Evolutionary conservation across 2,113 vertebrate genomes (phyloP), one percentile per base, ranked within the genome.

Genomic region (Okapia johnstoni): DNA sequence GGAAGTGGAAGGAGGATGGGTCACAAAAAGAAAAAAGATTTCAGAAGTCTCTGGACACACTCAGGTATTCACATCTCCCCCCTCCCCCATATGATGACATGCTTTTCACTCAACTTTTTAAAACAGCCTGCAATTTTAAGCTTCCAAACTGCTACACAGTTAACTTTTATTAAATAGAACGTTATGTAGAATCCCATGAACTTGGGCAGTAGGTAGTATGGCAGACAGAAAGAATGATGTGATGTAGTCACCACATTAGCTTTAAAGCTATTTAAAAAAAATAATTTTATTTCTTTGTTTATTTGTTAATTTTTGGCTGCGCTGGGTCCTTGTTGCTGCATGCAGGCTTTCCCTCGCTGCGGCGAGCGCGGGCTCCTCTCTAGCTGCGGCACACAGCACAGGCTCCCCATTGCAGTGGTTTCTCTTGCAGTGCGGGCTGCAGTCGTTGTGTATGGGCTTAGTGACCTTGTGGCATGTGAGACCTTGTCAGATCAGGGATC

Each of bases 361-460:
- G 5, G 66, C 21, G 2, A 3, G 66, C 2, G 1, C 0, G 36
- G 63, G 63, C 63, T 21, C 0, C 17, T 40, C 66, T 12, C 36
- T 25, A 25, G 40, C 0, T 26, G 70, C 0, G 0, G 70, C 0
- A 4, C 19, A 6, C 19, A 43, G 3, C 6, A 0, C 40, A 13
- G 70, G 70, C 40, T 25, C 15, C 70, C 40, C 40, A 1, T 12
- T 43, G 40, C 6, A 4, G 40, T 7, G 23, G 21, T 7, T 43
- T 43, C 12, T 43, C 6, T 43, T 76, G 40, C 21, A 15, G 40
- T 15, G 70, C 1, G 40, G 70, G 70, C 40, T 43, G 4, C 11
- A 43, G 40, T 26, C 25, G 23, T 15, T 76, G 70, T 43, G 40
- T 17, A 4, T 0, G 0, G 70, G 70, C 36, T 43, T 76, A 43